phyloP scores from a whole-genome alignment of 1,140 invertebrate genomes.

The Lasaia peninsularis region DNA sequence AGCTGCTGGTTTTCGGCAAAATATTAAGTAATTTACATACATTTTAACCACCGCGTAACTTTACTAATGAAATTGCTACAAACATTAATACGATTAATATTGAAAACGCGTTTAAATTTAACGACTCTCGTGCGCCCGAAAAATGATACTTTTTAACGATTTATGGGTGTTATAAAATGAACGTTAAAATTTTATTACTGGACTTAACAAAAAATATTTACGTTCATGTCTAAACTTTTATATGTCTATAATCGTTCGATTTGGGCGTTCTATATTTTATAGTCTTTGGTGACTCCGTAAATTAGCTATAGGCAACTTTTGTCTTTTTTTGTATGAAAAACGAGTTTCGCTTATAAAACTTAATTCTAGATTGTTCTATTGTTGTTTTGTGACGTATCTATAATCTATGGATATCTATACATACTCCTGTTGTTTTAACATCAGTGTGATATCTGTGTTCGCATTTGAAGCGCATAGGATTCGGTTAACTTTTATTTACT shows the following conservation, averaged over 20 bases:
- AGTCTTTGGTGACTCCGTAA: conserved; percentile 4
- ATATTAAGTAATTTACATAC: not conserved
- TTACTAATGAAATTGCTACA: conserved; percentile 8
- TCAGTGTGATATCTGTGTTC: too few relatives aligned
- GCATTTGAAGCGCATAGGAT: too few relatives aligned
- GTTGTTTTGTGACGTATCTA: too few relatives aligned
- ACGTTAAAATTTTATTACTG: conserved; percentile 8
- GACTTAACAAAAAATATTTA: conserved; percentile 9
- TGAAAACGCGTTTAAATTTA: conserved; percentile 5
- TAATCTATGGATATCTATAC: too few relatives aligned
- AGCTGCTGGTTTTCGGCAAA: not conserved
- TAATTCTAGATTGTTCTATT: too few relatives aligned
- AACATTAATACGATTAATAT: conserved; percentile 10
- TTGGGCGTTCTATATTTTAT: conserved; percentile 7
- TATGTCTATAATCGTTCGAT: conserved; percentile 8
- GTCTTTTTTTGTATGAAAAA: not conserved
- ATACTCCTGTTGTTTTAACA: too few relatives aligned
- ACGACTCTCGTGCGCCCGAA: conserved; percentile 6
- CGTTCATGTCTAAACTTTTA: conserved; percentile 3
- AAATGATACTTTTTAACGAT: conserved; percentile 10
- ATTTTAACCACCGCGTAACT: not conserved
- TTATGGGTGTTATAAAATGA: conserved; percentile 1
- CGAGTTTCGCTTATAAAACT: too few relatives aligned
- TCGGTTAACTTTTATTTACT: too few relatives aligned
- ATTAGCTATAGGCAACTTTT: not conserved